Percentiles rank a stretch among this genome's conserved stretches.
Conservation (phyloP, 2,888 invertebrate genomes). For the Drosophila yooni region DNA sequence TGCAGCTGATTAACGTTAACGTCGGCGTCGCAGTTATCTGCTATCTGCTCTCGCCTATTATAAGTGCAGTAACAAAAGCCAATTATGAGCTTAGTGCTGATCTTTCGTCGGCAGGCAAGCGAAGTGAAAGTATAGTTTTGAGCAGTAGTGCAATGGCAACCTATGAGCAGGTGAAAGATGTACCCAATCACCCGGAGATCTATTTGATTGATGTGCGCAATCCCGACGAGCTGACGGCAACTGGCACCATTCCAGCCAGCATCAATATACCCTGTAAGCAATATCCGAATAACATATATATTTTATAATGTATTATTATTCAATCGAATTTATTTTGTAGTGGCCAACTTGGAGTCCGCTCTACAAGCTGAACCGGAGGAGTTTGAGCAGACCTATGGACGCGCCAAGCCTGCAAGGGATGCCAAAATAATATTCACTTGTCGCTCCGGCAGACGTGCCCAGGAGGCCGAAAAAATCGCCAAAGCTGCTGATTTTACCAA, state of each 20-base stretch:
- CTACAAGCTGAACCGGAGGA: conserved; percentile 24
- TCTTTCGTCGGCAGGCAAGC: conserved; percentile 31
- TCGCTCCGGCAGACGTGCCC: conserved; percentile 55
- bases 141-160: conserved; percentile 75
- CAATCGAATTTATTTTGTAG: conserved; percentile 23
- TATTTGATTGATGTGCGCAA: conserved; percentile 92
- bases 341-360: conserved; percentile 50
- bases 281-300: conserved; percentile 57
- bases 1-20: conserved; percentile 33
- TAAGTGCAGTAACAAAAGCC: conserved; percentile 51
- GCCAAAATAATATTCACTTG: conserved; percentile 65
- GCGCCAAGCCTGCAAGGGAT: conserved; percentile 45
- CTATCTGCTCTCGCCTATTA: conserved; percentile 28
- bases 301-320: neutral
- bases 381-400: conserved; percentile 50
- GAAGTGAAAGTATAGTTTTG: conserved; percentile 41
- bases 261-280: conserved; percentile 91
- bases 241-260: conserved; percentile 90
- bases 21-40: conserved; percentile 13
- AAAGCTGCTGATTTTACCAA: conserved; percentile 51
- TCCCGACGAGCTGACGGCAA: conserved; percentile 89
- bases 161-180: conserved; percentile 86
- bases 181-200: conserved; percentile 85
- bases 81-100: conserved; percentile 61
- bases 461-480: conserved; percentile 56